These are phyloP conservation scores for Chionomys nivalis DNA, from an alignment of 2,113 vertebrate genomes.

Conservation along the genomic window DNA sequence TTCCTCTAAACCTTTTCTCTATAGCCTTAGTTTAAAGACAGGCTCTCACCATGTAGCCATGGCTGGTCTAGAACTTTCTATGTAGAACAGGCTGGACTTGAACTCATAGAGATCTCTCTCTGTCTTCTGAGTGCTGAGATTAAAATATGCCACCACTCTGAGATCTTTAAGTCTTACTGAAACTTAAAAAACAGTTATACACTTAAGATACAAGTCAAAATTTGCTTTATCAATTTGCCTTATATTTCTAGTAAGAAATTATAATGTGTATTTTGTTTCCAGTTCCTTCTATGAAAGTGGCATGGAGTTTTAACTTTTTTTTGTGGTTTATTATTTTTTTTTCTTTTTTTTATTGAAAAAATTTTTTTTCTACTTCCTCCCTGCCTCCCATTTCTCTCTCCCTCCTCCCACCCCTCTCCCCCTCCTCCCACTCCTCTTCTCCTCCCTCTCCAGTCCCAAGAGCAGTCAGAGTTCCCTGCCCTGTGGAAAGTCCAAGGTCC, in stretches of 20 bases:
- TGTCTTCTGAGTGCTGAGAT: neutral
- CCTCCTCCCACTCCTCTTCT: too few relatives aligned
- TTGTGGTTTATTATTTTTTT: too few relatives aligned
- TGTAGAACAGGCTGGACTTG: neutral
- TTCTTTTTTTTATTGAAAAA: too few relatives aligned
- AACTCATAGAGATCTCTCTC: neutral
- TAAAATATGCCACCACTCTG: neutral
- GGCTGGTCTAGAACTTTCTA: neutral
- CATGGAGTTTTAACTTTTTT: neutral
- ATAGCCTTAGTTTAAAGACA: neutral
- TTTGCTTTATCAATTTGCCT: neutral
- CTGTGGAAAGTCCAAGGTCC: too few relatives aligned
- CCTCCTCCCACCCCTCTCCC: too few relatives aligned
- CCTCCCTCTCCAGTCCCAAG: too few relatives aligned
- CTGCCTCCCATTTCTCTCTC: too few relatives aligned
- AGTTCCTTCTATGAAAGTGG: neutral
- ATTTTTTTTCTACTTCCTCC: too few relatives aligned
- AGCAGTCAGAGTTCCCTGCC: too few relatives aligned
- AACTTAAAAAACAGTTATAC: neutral
- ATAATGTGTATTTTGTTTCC: neutral
- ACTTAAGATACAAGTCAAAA: neutral
- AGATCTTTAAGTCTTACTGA: neutral
- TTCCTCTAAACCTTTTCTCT: neutral
- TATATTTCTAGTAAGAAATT: neutral
- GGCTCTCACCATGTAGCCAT: neutral